phyloP scores from a whole-genome alignment of 2,888 invertebrate genomes.

The Lypha dubia region DNA sequence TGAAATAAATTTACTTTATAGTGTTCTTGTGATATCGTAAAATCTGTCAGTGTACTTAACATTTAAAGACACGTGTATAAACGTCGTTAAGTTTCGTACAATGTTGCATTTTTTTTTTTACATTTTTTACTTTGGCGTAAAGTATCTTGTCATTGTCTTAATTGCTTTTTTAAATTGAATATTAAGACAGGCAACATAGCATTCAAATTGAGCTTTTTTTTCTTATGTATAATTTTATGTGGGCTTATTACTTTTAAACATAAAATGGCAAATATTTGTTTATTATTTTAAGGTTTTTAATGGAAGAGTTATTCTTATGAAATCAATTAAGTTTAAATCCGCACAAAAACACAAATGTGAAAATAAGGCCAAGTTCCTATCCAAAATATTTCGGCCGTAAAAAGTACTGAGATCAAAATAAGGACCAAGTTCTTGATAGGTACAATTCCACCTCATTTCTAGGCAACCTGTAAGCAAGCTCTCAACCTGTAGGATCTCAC shows the following conservation, averaged over 20 bases:
- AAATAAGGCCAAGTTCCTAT: too few relatives aligned
- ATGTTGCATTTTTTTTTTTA: constrained; percentile 24
- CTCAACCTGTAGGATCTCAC: too few relatives aligned
- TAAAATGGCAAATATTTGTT: not conserved
- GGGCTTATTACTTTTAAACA: constrained; percentile 3
- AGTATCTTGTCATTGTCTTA: constrained; percentile 30
- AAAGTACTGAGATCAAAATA: too few relatives aligned
- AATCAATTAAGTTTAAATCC: too few relatives aligned
- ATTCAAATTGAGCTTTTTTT: not conserved
- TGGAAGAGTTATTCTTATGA: not conserved
- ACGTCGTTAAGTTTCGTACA: constrained; percentile 26
- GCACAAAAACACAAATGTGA: too few relatives aligned
- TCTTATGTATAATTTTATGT: not conserved
- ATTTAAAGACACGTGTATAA: constrained; percentile 27
- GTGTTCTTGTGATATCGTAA: not conserved
- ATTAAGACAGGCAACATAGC: not conserved
- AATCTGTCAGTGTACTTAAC: constrained; percentile 30
- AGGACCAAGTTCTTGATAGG: too few relatives aligned
- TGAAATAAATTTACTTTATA: not conserved
- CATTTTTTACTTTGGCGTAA: not conserved
- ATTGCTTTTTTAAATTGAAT: constrained; percentile 30
- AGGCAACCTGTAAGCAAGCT: too few relatives aligned
- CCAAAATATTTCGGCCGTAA: too few relatives aligned
- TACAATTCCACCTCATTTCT: too few relatives aligned
- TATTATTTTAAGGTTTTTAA: not conserved